A percentile compares a stretch with the other conserved stretches of the same genome.
Conservation (phyloP, 1,140 invertebrate genomes). For the Trypoxylus dichotomus region DNA sequence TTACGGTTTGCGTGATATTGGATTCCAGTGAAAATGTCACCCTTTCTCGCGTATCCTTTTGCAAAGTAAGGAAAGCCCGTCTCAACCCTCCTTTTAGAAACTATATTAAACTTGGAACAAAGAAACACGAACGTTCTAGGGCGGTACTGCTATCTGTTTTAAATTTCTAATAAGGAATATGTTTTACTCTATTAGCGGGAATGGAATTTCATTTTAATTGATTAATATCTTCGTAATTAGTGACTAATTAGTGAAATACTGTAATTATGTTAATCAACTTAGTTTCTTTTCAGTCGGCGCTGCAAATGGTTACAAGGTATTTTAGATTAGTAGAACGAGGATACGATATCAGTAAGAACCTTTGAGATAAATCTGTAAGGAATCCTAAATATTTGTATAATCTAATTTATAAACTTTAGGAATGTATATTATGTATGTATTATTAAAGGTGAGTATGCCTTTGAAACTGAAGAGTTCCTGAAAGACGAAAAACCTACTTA, state of each 20-base stretch:
- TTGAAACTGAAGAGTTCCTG: too few relatives aligned
- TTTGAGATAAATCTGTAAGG: too few relatives aligned
- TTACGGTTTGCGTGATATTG: constrained; percentile 36
- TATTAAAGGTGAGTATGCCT: too few relatives aligned
- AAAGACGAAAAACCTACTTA: too few relatives aligned
- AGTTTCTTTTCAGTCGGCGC: too few relatives aligned
- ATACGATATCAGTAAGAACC: too few relatives aligned
- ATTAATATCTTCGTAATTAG: background rate
- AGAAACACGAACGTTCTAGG: constrained; percentile 10
- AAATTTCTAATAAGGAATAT: constrained; percentile 2
- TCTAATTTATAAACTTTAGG: too few relatives aligned
- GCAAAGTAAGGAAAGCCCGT: constrained; percentile 13
- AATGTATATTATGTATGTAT: too few relatives aligned
- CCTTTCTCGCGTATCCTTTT: background rate
- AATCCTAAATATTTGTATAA: too few relatives aligned
- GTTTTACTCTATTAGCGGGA: background rate
- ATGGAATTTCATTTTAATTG: background rate
- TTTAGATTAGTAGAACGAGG: too few relatives aligned
- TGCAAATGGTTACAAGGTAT: too few relatives aligned
- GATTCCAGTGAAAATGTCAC: constrained; percentile 35
- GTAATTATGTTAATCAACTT: background rate
- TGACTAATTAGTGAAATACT: background rate
- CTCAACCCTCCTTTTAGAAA: constrained; percentile 31
- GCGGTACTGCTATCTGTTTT: background rate
- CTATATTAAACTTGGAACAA: constrained; percentile 34